Evolutionary conservation across 2,797 vertebrate species (phyloP).

Genomic region (Spondyliosoma cantharus): DNA sequence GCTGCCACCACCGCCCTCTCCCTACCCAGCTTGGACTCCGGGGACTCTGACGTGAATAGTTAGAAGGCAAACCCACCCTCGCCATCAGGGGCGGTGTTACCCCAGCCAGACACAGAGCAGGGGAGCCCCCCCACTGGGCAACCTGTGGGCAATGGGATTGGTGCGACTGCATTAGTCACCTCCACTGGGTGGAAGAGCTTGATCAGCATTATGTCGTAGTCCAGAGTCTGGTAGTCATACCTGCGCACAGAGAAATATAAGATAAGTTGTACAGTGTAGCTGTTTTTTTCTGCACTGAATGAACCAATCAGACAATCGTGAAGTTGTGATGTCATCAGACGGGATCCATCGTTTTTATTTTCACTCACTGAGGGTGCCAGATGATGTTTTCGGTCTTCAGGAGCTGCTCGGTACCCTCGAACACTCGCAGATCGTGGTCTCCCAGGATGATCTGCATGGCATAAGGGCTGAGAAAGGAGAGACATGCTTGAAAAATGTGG

Average conservation of each 20-base stretch:
- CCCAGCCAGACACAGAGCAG: slow-evolving; percentile 82
- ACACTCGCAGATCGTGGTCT: slow-evolving; percentile 76
- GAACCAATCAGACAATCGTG: background rate
- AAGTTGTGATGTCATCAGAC: background rate
- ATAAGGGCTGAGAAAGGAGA: slow-evolving; percentile 69
- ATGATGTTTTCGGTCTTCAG: slow-evolving; percentile 79
- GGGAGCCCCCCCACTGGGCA: slow-evolving; percentile 64
- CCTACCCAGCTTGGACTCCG: too few species aligned
- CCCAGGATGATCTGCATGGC: slow-evolving; percentile 82
- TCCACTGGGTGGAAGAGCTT: slow-evolving; percentile 80
- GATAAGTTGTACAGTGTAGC: background rate
- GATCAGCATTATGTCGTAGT: slow-evolving; percentile 83
- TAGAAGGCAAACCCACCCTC: slow-evolving; percentile 48
- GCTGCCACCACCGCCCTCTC: background rate
- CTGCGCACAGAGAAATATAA: slow-evolving; percentile 46
- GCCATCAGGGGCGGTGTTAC: slow-evolving; percentile 49
- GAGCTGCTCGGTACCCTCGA: slow-evolving; percentile 81
- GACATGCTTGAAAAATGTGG: background rate
- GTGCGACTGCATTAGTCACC: slow-evolving; percentile 69
- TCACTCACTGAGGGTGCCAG: slow-evolving; percentile 77
- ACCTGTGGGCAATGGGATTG: slow-evolving; percentile 66
- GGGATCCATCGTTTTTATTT: background rate
- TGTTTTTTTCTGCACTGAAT: slow-evolving; percentile 7
- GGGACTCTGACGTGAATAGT: too few species aligned
- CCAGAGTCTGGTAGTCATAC: slow-evolving; percentile 83